These are phyloP conservation scores for Bolborhynchus lineola DNA, from an alignment of 2,113 vertebrate genomes.

Conservation along the genomic window DNA sequence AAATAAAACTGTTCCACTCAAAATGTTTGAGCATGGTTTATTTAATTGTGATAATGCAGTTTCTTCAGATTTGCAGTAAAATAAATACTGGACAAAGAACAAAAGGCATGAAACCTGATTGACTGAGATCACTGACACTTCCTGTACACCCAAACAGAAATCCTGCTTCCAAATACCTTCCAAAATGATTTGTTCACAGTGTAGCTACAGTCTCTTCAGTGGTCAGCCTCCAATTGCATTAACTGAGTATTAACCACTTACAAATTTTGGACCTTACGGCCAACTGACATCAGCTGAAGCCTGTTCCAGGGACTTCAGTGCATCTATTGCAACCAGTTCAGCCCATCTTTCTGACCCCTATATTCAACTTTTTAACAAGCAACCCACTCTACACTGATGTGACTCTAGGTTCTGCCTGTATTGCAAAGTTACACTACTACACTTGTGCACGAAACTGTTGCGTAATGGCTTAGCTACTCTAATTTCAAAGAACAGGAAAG, in stretches of 20 bases:
- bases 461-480: neutral
- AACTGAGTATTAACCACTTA: neutral
- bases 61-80: neutral
- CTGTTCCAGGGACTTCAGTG: neutral
- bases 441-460: neutral
- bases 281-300: neutral
- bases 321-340: neutral
- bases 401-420: neutral
- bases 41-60: neutral
- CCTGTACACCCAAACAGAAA: neutral
- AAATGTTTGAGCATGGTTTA: neutral
- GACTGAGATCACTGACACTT: neutral
- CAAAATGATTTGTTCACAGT: neutral
- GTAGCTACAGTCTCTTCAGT: neutral
- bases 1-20: neutral
- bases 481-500: neutral
- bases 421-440: neutral
- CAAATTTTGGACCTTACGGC: neutral
- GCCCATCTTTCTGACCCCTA: neutral
- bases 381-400: no score
- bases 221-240: neutral
- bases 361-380: neutral
- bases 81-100: neutral
- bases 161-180: neutral
- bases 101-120: neutral